Percentiles rank a stretch among this genome's conserved stretches.
Evolutionary conservation across 2,113 vertebrate genomes (phyloP).

Genomic region (Tylochromis polylepis): DNA sequence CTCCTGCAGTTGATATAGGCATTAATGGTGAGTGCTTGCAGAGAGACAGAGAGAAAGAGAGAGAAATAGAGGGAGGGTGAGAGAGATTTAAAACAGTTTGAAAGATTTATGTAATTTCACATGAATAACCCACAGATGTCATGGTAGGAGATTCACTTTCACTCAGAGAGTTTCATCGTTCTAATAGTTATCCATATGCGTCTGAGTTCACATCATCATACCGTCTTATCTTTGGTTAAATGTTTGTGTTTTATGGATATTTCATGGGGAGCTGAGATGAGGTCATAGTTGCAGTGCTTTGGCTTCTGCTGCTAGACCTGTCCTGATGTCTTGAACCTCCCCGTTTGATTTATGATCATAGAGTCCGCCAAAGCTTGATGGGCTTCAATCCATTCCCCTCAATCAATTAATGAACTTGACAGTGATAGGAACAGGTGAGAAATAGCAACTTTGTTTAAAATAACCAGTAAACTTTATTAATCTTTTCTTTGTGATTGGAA

Average conservation of each 20-base stretch:
- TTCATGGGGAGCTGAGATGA: slow-evolving; percentile 48
- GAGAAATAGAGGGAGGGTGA: slow-evolving; percentile 56
- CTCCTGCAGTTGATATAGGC: slow-evolving; percentile 85
- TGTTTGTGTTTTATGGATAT: slow-evolving; percentile 54
- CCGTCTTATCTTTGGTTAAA: slow-evolving; percentile 53
- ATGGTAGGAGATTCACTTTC: slow-evolving; percentile 50
- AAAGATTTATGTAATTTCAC: slow-evolving; percentile 95
- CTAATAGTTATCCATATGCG: slow-evolving; percentile 17
- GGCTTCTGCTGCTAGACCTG: slow-evolving; percentile 34
- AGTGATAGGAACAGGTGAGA: slow-evolving; percentile 26
- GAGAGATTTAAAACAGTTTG: slow-evolving; percentile 89
- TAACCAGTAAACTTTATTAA: not conserved
- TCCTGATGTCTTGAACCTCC: slow-evolving; percentile 45
- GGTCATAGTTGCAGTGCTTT: slow-evolving; percentile 51
- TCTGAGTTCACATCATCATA: slow-evolving; percentile 39
- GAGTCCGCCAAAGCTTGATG: slow-evolving; percentile 27
- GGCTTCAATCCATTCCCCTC: slow-evolving; percentile 53
- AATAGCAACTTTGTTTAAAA: not conserved
- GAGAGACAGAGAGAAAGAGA: slow-evolving; percentile 4
- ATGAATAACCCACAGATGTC: slow-evolving; percentile 93
- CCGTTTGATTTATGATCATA: slow-evolving; percentile 47
- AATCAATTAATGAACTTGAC: slow-evolving; percentile 75
- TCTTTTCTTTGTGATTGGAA: slow-evolving; percentile 5
- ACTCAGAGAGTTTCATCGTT: slow-evolving; percentile 26
- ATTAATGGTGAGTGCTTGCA: slow-evolving; percentile 75